Percentiles rank a stretch among this genome's conserved stretches.
These are phyloP conservation scores for Spea hammondii DNA, from an alignment of 2,797 vertebrate species.

Conservation along the genomic window DNA sequence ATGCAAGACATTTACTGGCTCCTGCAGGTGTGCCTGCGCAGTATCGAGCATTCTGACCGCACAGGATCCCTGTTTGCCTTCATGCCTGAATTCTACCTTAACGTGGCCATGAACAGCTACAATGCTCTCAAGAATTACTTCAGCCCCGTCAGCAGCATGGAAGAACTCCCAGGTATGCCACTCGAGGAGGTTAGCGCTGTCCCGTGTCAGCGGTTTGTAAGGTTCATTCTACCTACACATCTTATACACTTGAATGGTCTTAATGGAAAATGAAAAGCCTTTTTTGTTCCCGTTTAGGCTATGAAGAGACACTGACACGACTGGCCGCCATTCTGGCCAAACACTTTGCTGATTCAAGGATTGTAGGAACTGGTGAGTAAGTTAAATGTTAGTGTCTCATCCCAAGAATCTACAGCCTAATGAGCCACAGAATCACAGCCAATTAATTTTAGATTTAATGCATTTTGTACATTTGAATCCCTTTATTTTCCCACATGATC, in stretches of 20 bases:
- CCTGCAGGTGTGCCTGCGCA: conserved; percentile 85
- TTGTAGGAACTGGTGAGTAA: conserved; percentile 89
- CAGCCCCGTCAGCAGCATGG: conserved; percentile 90
- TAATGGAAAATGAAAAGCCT: neutral
- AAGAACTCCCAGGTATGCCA: conserved; percentile 85
- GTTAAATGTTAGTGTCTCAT: neutral
- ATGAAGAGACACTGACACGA: conserved; percentile 87
- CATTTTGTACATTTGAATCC: too few species aligned
- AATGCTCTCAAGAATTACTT: conserved; percentile 98
- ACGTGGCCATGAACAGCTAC: conserved; percentile 96
- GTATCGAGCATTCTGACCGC: conserved; percentile 86
- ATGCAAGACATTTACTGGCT: conserved; percentile 97
- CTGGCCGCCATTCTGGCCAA: conserved; percentile 92
- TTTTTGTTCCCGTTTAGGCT: conserved; percentile 68
- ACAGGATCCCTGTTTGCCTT: conserved; percentile 88
- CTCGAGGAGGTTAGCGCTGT: neutral
- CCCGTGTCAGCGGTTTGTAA: neutral
- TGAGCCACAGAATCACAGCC: too few species aligned
- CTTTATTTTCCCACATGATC: too few species aligned
- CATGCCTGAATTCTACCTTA: conserved; percentile 95
- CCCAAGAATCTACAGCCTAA: neutral
- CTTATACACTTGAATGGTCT: neutral
- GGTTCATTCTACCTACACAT: neutral
- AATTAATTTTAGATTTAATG: too few species aligned
- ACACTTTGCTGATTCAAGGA: conserved; percentile 92